Evolutionary conservation across 1,140 invertebrate genomes (phyloP), one percentile per base, ranked within the genome.

Genomic region (Maniola jurtina): DNA sequence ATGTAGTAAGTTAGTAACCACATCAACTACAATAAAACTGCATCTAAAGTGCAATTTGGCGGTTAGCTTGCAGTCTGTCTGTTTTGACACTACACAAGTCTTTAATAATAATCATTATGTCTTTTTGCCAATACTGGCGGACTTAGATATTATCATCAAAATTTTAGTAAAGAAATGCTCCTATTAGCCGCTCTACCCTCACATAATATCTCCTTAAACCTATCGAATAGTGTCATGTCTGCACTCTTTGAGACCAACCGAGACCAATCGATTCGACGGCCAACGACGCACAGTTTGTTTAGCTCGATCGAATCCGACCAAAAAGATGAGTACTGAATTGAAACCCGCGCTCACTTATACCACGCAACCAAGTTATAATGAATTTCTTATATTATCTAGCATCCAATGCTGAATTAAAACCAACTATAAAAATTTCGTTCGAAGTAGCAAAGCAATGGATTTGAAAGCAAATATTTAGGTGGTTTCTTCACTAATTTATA

Each of bases 291-390:
- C 74, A 86, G 84, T 90, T 90, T 88, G 86, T 90, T 90, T 90
- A 90, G 76, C 73, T 70, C 73, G 75, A 82, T 77, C 79, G 76
- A 79, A 80, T 71, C 82, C 71, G 64, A 25, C 79, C 79, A 90
- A 90, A 90, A 90, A 83, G 86, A 90, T 68, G 72, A 90, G 70
- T 85, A 80, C 79, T 81, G 82, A 79, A 88, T 86, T 88, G 79
- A 87, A 86, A 83, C 81, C 76, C 71, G 61, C 62, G 64, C 64
- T 66, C 35, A 38, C 42, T 25, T 2, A 11, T 38, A 65, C 33
- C 68, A 40, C 57, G 52, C 55, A 3, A n/a, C 13, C 8, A 52
- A 61, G 35, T 10, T 13, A 60, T 34, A 34, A 8, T 14, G 25
- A 25, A 65, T 3, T 61, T 6, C 15, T 45, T 56, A 36, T 2